Conservation (phyloP, 1,140 invertebrate species). For the Meloidogyne chitwoodi region DNA sequence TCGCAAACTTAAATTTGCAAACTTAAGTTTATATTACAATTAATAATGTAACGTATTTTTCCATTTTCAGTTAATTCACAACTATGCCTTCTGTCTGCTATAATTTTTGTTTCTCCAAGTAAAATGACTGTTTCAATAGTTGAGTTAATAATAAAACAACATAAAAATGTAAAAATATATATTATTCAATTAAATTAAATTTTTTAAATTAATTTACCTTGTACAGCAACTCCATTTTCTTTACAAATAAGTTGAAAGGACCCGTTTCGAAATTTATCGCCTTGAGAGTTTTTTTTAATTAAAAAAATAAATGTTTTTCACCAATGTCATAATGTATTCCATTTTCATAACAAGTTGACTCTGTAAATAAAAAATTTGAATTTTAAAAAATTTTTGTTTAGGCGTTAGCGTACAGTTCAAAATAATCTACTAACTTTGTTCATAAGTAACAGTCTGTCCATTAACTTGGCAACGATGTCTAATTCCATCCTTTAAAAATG, state of each 20-base stretch:
- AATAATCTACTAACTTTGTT: conserved; percentile 49
- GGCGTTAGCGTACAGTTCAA: too few species aligned
- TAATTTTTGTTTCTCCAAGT: conserved; percentile 52
- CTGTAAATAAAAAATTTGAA: conserved; percentile 33
- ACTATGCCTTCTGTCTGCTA: conserved; percentile 46
- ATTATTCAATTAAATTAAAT: too few species aligned
- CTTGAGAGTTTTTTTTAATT: not conserved
- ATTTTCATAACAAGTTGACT: conserved; percentile 58
- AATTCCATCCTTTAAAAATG: conserved; percentile 51
- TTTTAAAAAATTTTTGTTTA: not conserved
- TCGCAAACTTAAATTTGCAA: too few species aligned
- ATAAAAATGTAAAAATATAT: conserved; percentile 33
- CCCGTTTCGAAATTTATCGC: conserved; percentile 53
- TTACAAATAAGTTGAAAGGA: conserved; percentile 56
- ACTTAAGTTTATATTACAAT: conserved; percentile 39
- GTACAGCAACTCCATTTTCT: conserved; percentile 48
- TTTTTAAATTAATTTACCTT: conserved; percentile 26
- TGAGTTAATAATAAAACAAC: conserved; percentile 53
- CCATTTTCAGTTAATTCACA: conserved; percentile 51
- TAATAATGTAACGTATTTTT: conserved; percentile 55
- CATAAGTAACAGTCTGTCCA: conserved; percentile 57
- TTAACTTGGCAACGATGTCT: conserved; percentile 52
- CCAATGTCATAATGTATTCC: conserved; percentile 57
- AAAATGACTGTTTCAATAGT: conserved; percentile 41
- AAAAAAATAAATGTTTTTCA: not conserved